Percentiles rank a stretch among this genome's conserved stretches.
Evolutionary conservation across 2,113 vertebrate species (phyloP).

Genomic region (Budorcas taxicolor): DNA sequence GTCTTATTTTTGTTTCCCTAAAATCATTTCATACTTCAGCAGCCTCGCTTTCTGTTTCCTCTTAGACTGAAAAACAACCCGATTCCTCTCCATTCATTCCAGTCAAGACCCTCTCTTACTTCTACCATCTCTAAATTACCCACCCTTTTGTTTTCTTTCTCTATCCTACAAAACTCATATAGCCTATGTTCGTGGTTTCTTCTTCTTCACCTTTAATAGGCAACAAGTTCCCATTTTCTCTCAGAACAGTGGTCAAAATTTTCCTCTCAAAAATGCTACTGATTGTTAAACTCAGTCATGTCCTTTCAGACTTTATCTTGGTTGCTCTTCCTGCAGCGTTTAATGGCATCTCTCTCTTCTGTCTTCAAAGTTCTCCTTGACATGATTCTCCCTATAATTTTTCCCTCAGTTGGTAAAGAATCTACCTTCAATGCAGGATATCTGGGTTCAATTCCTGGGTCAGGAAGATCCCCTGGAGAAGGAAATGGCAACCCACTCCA

Average conservation of each 20-base stretch:
- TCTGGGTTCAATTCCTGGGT: fast-evolving
- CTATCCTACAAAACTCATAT: fast-evolving
- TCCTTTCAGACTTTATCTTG: not conserved
- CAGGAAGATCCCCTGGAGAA: not conserved
- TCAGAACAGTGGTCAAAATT: not conserved
- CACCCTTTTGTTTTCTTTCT: not conserved
- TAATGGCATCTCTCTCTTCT: not conserved
- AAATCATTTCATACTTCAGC: not conserved
- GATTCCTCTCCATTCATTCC: not conserved
- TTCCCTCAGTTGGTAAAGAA: not conserved
- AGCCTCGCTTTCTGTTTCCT: not conserved
- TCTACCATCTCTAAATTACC: not conserved
- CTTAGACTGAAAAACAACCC: not conserved
- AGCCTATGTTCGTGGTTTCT: not conserved
- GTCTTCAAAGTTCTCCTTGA: not conserved
- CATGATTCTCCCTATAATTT: not conserved
- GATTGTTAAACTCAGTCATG: not conserved
- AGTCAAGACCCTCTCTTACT: not conserved
- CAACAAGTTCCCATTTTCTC: not conserved
- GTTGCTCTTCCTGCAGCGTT: not conserved
- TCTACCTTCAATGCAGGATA: not conserved
- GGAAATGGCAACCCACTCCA: not conserved
- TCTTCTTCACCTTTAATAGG: not conserved
- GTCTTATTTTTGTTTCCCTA: not conserved
- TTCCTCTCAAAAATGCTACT: not conserved